Base-by-base conservation (phyloP, 2,113 vertebrate genomes). In the Rhinoderma darwinii region DNA sequence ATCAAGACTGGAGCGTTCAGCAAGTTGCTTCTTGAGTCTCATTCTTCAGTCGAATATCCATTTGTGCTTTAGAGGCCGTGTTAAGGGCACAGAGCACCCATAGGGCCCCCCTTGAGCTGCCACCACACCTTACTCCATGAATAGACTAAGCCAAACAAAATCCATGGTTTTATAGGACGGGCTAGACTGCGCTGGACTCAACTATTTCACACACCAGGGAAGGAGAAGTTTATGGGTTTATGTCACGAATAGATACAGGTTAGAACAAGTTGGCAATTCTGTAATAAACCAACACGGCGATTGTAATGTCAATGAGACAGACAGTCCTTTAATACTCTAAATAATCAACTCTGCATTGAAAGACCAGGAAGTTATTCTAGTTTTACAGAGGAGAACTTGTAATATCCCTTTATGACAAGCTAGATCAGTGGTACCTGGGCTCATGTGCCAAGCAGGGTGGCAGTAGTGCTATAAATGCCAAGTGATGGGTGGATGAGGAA, bases 1-100 rank as follows among this genome's bases (percentile, higher is more conserved):
- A 70, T 32, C 22, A 4, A 66, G 47, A 43, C 11, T 30, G 37
- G 43, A 61, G 30, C 11, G 9, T 32, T 76, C 8, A 43, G 47
- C 84, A 86, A 68, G 84, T 68, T 35, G 17, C 11, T 32, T 86
- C 84, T 66, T 79, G 84, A 75, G 73, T 51, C n/a, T 51, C 47
- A 51, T 51, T 51, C 47, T 30, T 32, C 32, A 77, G 75, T 15
- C 1, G 75, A 47, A 70, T 39, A 37, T 43, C 32, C 76, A 78
- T n/a, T 50, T 78, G 74, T 78, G 74, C 59, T 86, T 66, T 86
- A 39, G 47, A 63, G 8, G 18, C 30, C 20, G 22, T 68, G 44
- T 86, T 37, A 50, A 85, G 41, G n/a, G 56, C 59, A 63, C 25
- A 43, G 44, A 77, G 41, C 25, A 68, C 44, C 74, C 63, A 54